These are phyloP conservation scores for Pseudochaenichthys georgianus DNA, from an alignment of 2,797 vertebrate genomes.

Conservation along the genomic window DNA sequence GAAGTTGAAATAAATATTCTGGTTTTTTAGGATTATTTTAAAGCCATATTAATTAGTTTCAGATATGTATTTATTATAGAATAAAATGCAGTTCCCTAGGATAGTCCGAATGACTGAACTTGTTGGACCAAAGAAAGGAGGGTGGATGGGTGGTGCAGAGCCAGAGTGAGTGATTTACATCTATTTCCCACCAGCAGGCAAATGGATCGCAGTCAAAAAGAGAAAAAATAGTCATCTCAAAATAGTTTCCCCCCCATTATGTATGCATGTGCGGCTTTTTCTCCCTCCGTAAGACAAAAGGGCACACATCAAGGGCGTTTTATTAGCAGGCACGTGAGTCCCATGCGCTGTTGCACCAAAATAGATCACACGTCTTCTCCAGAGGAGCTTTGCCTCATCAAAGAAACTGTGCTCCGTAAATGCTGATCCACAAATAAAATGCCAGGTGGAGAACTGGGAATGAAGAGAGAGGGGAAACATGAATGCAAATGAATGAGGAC, in stretches of 20 bases:
- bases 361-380: constrained; percentile 71
- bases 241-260: constrained; percentile 74
- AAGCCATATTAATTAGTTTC: too few species aligned
- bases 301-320: constrained; percentile 72
- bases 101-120: constrained; percentile 11
- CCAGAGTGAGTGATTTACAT: constrained; percentile 68
- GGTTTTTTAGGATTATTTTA: too few species aligned
- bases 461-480: constrained; percentile 34
- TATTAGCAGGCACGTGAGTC: constrained; percentile 72
- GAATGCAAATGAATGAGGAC: constrained; percentile 68
- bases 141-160: constrained; percentile 64
- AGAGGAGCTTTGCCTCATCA: constrained; percentile 65
- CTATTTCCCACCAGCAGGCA: constrained; percentile 72
- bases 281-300: constrained; percentile 65
- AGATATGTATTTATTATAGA: too few species aligned
- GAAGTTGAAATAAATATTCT: too few species aligned
- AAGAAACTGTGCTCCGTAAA: constrained; percentile 71
- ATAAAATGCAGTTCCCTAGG: neutral
- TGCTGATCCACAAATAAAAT: constrained; percentile 73
- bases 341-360: constrained; percentile 66
- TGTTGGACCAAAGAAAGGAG: constrained; percentile 23
- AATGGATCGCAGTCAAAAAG: constrained; percentile 71
- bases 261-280: constrained; percentile 73
- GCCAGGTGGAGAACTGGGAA: constrained; percentile 48
- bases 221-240: constrained; percentile 60